Evolutionary conservation across 2,113 vertebrate species (phyloP), one percentile per base, ranked within the genome.

Genomic region (Cricetomys ansorgei): DNA sequence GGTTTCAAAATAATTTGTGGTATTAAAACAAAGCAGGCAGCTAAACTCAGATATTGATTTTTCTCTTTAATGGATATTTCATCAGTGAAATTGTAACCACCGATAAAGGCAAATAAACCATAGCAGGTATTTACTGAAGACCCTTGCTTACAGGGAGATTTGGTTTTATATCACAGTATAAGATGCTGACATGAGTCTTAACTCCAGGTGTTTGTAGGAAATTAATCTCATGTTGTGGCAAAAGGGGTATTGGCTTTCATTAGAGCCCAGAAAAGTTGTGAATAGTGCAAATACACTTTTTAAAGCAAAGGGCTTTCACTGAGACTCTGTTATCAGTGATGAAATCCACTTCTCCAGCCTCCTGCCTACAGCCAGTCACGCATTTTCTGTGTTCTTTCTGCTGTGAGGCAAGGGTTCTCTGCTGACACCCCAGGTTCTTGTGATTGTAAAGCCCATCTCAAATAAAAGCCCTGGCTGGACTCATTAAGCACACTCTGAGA

Each of bases 1-100:
- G 92, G 8, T 80, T 98, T 90, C 92, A 90, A 95, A 96, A 73
- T 90, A 97, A 98, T 97, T 97, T 62, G 93, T 94, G 65, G 34
- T 94, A 89, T 92, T 96, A 90, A 95, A 97, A 96, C 45, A 95
- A 87, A 94, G 77, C 96, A 84, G 93, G 7, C 34, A 0, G 79
- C 81, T 97, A 53, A 94, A 79, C 94, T 86, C 85, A 53, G 55
- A 64, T 97, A 98, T 96, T 97, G 97, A 98, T 97, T 98, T 84
- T 98, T 95, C 95, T 97, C 80, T 93, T 94, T 62, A 94, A 80
- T 92, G 16, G 53, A 0, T 83, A 69, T 94, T 97, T 96, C 94
- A 62, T 93, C 90, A 29, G 88, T 95, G 94, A 97, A 95, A 97
- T 92, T 92, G 95, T 96, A 97, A 97, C 95, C 86, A 70, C 45